phyloP scores from a whole-genome alignment of 2,113 vertebrate genomes.

The Prunella fulvescens region DNA sequence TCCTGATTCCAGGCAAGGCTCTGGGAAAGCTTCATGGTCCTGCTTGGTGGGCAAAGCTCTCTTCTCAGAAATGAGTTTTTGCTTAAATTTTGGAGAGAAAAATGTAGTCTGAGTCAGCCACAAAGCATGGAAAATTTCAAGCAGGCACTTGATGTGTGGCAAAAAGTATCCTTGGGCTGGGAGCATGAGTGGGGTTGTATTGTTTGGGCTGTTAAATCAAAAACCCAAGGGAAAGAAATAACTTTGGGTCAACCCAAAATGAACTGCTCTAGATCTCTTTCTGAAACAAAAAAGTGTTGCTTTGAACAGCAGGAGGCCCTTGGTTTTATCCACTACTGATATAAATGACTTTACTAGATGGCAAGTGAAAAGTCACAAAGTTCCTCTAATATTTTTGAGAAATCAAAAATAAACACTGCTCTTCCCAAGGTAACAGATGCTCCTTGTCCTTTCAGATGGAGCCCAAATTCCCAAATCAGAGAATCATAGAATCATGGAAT shows the following conservation, averaged over 20 bases:
- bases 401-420: not conserved
- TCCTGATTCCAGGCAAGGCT: not conserved
- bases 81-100: not conserved
- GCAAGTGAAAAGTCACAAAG: not conserved
- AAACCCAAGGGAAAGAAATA: not conserved
- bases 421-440: not conserved
- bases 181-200: not conserved
- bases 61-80: not conserved
- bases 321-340: not conserved
- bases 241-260: not conserved
- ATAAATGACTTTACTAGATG: not conserved
- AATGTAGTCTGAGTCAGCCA: not conserved
- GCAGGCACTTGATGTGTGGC: not conserved
- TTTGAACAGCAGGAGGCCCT: not conserved
- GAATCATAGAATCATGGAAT: not conserved
- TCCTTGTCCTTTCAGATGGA: not conserved
- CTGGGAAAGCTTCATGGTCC: not conserved
- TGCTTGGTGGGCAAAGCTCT: not conserved
- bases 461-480: not conserved
- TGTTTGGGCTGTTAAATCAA: not conserved
- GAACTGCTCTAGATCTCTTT: not conserved
- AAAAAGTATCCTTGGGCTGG: not conserved
- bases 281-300: not conserved
- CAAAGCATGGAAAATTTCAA: not conserved
- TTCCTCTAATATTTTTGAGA: not conserved